Conservation (phyloP, 1,140 invertebrate genomes). For the Lepidotrigona ventralis region DNA sequence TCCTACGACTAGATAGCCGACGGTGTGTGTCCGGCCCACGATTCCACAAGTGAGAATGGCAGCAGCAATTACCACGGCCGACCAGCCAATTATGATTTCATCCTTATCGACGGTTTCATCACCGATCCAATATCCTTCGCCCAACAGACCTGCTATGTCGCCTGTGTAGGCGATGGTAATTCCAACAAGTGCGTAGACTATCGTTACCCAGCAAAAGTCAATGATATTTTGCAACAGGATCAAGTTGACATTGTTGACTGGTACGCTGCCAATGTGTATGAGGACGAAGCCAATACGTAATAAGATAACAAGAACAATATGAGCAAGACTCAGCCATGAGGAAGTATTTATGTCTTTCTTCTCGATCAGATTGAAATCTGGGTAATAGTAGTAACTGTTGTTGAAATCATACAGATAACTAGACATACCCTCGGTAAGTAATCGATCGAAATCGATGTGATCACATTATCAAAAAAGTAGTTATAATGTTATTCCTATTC, state of each 20-base stretch:
- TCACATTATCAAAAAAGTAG: neutral
- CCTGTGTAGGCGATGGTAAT: slow-evolving; percentile 62
- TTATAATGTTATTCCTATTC: neutral
- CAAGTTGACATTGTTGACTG: slow-evolving; percentile 65
- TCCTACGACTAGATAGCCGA: slow-evolving; percentile 56
- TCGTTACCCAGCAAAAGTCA: slow-evolving; percentile 62
- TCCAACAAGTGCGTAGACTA: slow-evolving; percentile 60
- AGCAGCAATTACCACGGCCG: slow-evolving; percentile 58
- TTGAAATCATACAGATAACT: slow-evolving; percentile 6
- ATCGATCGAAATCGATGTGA: neutral
- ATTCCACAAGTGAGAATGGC: slow-evolving; percentile 62
- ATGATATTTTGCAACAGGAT: slow-evolving; percentile 68
- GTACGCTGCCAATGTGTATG: slow-evolving; percentile 65
- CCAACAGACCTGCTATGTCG: slow-evolving; percentile 50
- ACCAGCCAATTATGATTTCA: slow-evolving; percentile 63
- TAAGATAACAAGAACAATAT: slow-evolving; percentile 58
- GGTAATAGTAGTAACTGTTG: slow-evolving; percentile 13
- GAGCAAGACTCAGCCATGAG: neutral
- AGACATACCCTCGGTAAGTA: slow-evolving; percentile 7
- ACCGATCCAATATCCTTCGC: slow-evolving; percentile 62
- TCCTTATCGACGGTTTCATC: slow-evolving; percentile 54
- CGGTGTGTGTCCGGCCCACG: slow-evolving; percentile 61
- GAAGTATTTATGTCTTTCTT: neutral
- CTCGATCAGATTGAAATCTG: neutral
- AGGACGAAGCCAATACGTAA: slow-evolving; percentile 63